Evolutionary conservation across 2,113 vertebrate species (phyloP).

Genomic region (Raja brachyura): DNA sequence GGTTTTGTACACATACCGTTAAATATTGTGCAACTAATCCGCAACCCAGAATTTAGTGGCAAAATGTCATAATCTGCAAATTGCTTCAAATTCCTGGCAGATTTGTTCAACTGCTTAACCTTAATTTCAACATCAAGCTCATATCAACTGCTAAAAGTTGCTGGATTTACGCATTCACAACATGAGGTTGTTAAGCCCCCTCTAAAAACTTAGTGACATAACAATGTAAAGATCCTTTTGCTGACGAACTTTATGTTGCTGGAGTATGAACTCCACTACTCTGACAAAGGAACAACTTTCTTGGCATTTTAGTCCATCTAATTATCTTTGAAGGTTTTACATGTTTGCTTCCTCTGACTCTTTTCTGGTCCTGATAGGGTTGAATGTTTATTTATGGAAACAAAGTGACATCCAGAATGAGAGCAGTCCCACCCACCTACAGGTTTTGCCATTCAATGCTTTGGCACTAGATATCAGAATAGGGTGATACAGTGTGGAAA

Average conservation of each 20-base stretch:
- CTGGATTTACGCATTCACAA: neutral
- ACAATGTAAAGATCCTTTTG: neutral
- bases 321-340: neutral
- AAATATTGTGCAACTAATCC: neutral
- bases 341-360: neutral
- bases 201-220: neutral
- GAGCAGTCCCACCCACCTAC: neutral
- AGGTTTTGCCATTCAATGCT: neutral
- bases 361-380: neutral
- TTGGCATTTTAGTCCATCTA: neutral
- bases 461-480: neutral
- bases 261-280: neutral
- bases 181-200: neutral
- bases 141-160: neutral
- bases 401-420: neutral
- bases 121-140: too few relatives aligned
- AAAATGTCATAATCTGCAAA: neutral
- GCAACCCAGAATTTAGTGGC: neutral
- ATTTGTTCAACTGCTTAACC: neutral
- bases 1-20: neutral
- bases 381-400: neutral
- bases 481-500: too few relatives aligned
- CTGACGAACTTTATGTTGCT: neutral
- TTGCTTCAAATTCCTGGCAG: neutral
- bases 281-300: neutral